A percentile compares a stretch with the other conserved stretches of the same genome.
Conservation (phyloP, 30 jellyfish, hydroid and myxozoan species). For the Aurelia sp. region DNA sequence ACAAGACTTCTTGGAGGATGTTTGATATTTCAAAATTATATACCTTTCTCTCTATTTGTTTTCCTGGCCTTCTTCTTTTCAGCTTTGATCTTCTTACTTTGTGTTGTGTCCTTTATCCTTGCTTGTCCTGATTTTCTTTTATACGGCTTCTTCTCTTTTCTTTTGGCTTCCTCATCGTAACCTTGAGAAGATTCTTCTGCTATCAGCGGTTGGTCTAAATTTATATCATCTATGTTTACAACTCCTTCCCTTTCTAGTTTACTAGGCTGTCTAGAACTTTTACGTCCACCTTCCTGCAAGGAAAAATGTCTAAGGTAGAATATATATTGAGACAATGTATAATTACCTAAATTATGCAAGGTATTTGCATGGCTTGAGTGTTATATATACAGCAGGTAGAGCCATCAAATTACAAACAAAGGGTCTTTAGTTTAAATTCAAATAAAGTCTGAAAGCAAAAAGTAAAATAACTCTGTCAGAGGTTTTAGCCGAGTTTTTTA, state of each 20-base stretch:
- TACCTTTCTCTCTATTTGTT: constrained; percentile 52
- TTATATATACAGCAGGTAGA: too few species aligned
- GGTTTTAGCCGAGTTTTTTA: too few species aligned
- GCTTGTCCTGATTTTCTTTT: constrained; percentile 74
- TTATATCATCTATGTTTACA: constrained; percentile 85
- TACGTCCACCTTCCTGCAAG: constrained; percentile 95
- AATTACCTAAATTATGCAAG: too few species aligned
- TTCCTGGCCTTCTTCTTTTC: constrained; percentile 72
- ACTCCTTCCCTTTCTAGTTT: constrained; percentile 90
- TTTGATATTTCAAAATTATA: too few species aligned
- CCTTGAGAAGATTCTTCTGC: constrained; percentile 63
- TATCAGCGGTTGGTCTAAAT: constrained; percentile 76
- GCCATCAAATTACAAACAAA: too few species aligned
- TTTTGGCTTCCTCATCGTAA: constrained; percentile 23
- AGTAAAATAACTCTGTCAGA: too few species aligned
- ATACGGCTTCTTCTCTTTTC: constrained; percentile 58
- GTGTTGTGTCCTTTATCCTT: constrained; percentile 88
- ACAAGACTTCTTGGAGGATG: too few species aligned
- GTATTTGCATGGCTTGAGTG: too few species aligned
- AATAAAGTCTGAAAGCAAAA: too few species aligned
- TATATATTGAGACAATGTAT: too few species aligned
- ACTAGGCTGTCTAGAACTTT: constrained; percentile 84
- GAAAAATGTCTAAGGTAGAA: too few species aligned
- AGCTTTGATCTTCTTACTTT: constrained; percentile 73
- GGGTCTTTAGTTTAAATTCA: too few species aligned